Percentiles rank a stretch among this genome's conserved stretches.
Conservation (phyloP, 2,888 invertebrate genomes). For the Idaea biselata region DNA sequence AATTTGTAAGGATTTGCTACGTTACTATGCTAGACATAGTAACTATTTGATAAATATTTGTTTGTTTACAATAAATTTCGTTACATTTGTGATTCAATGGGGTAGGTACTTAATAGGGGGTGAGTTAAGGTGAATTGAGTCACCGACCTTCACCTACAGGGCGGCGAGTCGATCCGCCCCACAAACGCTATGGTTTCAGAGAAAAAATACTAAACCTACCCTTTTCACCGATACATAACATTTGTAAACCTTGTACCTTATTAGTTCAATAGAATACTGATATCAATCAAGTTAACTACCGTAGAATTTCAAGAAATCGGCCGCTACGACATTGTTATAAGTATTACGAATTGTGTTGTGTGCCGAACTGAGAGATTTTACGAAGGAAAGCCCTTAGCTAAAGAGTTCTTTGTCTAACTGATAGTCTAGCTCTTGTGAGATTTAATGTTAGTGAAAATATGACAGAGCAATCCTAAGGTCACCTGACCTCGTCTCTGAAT, state of each 20-base stretch:
- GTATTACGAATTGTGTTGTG: background rate
- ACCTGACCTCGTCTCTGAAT: too few relatives aligned
- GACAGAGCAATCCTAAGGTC: too few relatives aligned
- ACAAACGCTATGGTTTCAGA: slow-evolving; percentile 20
- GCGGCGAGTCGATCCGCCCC: slow-evolving; percentile 16
- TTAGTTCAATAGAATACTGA: slow-evolving; percentile 1
- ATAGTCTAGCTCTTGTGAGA: too few relatives aligned
- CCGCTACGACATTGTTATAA: background rate
- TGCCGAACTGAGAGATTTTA: too few relatives aligned
- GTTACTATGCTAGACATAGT: background rate
- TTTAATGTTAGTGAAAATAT: too few relatives aligned
- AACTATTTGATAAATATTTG: background rate
- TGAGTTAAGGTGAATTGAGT: slow-evolving; percentile 44
- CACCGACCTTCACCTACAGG: slow-evolving; percentile 49
- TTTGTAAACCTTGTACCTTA: background rate
- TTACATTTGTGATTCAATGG: slow-evolving; percentile 12
- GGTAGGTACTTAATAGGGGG: slow-evolving; percentile 16
- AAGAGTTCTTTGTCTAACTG: too few relatives aligned
- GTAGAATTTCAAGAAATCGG: background rate
- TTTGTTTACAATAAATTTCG: background rate
- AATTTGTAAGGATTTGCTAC: too few relatives aligned
- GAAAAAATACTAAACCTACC: slow-evolving; percentile 18
- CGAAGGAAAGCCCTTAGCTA: too few relatives aligned
- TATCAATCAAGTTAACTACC: background rate
- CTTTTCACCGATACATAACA: slow-evolving; percentile 1